These are phyloP conservation scores for Aphidius colemani DNA, from an alignment of 2,888 invertebrate species.

Conservation along the genomic window DNA sequence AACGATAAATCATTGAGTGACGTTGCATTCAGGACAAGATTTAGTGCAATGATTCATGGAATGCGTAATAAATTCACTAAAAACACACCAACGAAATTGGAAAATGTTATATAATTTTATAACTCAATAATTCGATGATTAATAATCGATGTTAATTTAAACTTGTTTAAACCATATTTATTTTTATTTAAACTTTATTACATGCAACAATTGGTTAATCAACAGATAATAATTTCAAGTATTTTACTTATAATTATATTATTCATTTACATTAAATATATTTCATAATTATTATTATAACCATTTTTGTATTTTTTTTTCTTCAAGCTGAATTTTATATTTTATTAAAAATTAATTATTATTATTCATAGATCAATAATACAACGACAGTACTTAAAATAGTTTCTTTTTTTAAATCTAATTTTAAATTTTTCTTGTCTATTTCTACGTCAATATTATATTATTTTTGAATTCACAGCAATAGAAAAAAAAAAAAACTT, in stretches of 20 bases:
- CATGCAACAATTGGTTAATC: conserved; percentile 14
- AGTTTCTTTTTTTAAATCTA: too few species aligned
- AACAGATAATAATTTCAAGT: conserved; percentile 9
- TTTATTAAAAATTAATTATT: neutral
- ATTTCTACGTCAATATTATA: too few species aligned
- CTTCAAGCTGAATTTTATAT: neutral
- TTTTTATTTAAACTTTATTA: too few species aligned
- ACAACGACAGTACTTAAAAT: conserved; percentile 35
- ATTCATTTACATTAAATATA: too few species aligned
- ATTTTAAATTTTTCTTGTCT: too few species aligned
- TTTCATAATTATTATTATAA: neutral
- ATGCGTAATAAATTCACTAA: conserved; percentile 45
- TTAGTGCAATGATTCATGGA: conserved; percentile 48
- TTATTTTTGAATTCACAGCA: too few species aligned
- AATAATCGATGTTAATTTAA: too few species aligned
- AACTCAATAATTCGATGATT: too few species aligned
- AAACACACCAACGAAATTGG: conserved; percentile 35
- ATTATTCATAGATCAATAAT: conserved; percentile 3
- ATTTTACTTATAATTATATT: neutral
- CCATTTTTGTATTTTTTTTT: neutral
- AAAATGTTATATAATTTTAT: too few species aligned
- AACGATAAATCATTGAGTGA: conserved; percentile 32
- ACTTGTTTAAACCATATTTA: too few species aligned
- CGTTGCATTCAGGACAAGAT: conserved; percentile 35
- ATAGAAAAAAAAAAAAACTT: too few species aligned